Conservation (phyloP, 2,113 vertebrate species). For the Paramormyrops kingsleyae region DNA sequence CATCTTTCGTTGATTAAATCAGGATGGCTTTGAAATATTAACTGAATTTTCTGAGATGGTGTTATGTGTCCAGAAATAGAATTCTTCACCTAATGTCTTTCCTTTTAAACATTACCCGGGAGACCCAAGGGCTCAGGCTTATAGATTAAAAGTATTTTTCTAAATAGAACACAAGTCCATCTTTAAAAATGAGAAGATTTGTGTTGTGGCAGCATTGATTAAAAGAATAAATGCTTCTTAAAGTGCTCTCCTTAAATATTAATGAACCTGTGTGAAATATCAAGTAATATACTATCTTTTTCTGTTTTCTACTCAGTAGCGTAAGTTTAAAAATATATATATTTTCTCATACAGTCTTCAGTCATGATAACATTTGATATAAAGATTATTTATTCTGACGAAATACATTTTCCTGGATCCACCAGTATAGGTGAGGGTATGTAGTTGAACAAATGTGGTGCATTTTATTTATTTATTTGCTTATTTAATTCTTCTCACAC, state of each 20-base stretch:
- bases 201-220: background rate
- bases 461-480: background rate
- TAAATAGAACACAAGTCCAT: background rate
- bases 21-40: slow-evolving; percentile 2
- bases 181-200: background rate
- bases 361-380: background rate
- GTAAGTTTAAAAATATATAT: background rate
- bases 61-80: background rate
- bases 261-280: background rate
- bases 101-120: background rate
- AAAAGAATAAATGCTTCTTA: background rate
- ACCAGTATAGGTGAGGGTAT: background rate
- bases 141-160: background rate
- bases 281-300: background rate
- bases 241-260: background rate
- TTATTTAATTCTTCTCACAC: background rate
- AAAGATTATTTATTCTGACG: background rate
- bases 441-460: background rate
- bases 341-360: background rate
- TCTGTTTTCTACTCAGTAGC: background rate
- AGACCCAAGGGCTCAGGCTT: background rate
- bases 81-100: background rate
- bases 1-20: background rate
- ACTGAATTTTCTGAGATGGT: background rate
- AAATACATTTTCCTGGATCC: background rate